phyloP scores from a whole-genome alignment of 2,113 vertebrate genomes.

The Xerus inauris region DNA sequence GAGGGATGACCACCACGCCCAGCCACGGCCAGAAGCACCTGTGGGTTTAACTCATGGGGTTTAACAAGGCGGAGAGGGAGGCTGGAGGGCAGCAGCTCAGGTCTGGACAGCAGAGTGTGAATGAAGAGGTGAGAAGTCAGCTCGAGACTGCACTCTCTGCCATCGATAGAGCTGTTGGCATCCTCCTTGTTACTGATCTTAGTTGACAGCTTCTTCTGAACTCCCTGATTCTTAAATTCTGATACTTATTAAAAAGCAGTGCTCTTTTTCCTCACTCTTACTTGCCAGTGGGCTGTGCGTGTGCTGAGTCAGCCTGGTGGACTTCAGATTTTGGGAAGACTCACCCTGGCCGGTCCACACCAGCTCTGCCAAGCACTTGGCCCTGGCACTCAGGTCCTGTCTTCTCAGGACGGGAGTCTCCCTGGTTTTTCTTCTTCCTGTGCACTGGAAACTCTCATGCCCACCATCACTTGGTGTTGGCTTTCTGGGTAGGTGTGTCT shows the following conservation, averaged over 20 bases:
- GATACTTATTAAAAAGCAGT: accelerated
- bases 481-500: background rate
- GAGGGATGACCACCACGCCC: background rate
- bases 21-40: background rate
- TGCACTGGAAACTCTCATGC: accelerated
- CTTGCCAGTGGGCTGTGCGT: background rate
- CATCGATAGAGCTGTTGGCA: accelerated
- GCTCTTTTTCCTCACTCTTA: background rate
- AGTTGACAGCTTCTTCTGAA: background rate
- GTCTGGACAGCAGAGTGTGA: accelerated
- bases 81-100: background rate
- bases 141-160: accelerated
- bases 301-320: background rate
- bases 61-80: background rate
- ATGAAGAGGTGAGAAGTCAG: accelerated
- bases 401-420: accelerated
- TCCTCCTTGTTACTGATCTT: accelerated
- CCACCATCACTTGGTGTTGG: accelerated
- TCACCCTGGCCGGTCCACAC: accelerated
- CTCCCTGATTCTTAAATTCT: background rate
- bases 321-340: background rate
- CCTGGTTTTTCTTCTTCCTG: accelerated
- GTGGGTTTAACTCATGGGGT: accelerated
- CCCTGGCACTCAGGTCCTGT: accelerated
- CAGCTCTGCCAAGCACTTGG: accelerated